Percentiles rank a stretch among this genome's conserved stretches.
These are phyloP conservation scores for Sesamia nonagrioides DNA, from an alignment of 1,140 invertebrate genomes.

Conservation along the genomic window DNA sequence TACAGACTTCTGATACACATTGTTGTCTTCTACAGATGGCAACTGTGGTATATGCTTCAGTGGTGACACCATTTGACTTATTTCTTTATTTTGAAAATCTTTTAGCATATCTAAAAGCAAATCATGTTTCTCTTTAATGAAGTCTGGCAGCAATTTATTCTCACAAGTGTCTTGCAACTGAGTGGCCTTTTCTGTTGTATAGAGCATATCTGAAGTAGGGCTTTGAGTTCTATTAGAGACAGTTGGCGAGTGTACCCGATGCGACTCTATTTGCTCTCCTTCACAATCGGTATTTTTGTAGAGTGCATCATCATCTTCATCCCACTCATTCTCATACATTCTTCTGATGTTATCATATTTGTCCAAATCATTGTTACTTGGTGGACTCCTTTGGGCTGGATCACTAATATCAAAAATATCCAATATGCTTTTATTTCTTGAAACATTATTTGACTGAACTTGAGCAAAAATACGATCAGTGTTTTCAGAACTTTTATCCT, in stretches of 20 bases:
- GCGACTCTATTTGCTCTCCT: slow-evolving; percentile 37
- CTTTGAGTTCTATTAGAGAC: slow-evolving; percentile 61
- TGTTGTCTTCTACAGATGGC: slow-evolving; percentile 24
- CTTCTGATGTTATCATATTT: slow-evolving; percentile 67
- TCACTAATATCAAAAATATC: slow-evolving; percentile 78
- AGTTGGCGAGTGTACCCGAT: slow-evolving; percentile 54
- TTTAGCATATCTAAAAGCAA: slow-evolving; percentile 70
- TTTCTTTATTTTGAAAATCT: slow-evolving; percentile 65
- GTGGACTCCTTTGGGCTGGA: slow-evolving; percentile 60
- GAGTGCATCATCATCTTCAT: slow-evolving; percentile 85
- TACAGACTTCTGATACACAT: background rate
- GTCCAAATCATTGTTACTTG: slow-evolving; percentile 65
- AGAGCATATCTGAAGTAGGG: slow-evolving; percentile 67
- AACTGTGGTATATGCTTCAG: slow-evolving; percentile 21
- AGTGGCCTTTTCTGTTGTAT: slow-evolving; percentile 57
- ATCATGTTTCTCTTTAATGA: slow-evolving; percentile 69
- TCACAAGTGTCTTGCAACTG: slow-evolving; percentile 49
- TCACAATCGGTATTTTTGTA: slow-evolving; percentile 77
- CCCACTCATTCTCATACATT: slow-evolving; percentile 77
- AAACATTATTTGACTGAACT: slow-evolving; percentile 70
- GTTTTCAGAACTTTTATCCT: slow-evolving; percentile 54
- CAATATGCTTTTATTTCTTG: slow-evolving; percentile 80
- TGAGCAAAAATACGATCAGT: slow-evolving; percentile 74
- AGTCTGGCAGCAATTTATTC: slow-evolving; percentile 54
- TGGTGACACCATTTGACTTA: slow-evolving; percentile 45